These are phyloP conservation scores for Hypolimnas misippus DNA, from an alignment of 2,888 invertebrate genomes.

Conservation along the genomic window DNA sequence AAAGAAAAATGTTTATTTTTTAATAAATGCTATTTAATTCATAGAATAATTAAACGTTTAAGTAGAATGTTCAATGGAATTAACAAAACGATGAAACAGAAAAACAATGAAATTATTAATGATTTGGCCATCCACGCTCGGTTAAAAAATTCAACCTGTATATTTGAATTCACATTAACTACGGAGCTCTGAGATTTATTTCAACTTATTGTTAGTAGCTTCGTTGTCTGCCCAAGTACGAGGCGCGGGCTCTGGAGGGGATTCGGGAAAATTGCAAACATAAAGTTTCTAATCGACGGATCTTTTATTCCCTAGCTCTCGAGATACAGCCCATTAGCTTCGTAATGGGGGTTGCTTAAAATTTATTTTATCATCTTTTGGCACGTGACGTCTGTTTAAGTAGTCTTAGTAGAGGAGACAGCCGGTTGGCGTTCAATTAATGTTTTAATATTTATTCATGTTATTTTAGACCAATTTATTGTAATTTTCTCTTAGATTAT, in stretches of 20 bases:
- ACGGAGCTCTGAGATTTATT: background rate
- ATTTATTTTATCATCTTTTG: constrained; percentile 82
- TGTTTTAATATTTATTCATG: constrained; percentile 19
- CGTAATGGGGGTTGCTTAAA: constrained; percentile 79
- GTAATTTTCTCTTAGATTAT: background rate
- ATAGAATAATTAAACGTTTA: no score
- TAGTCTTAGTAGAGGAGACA: constrained; percentile 34
- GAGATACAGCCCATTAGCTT: constrained; percentile 83
- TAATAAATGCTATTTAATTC: no score
- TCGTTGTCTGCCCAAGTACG: constrained; percentile 35
- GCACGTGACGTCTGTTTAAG: constrained; percentile 79
- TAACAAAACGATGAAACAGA: no score
- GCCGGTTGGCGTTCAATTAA: constrained; percentile 32
- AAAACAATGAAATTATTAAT: no score
- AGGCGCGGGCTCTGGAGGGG: constrained; percentile 57
- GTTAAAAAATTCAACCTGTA: no score
- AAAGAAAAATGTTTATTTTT: no score
- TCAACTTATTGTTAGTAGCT: background rate
- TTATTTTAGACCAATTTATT: constrained; percentile 6
- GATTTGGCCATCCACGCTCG: no score
- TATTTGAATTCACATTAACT: no score
- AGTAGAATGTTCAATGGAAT: no score
- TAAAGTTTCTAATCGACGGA: constrained; percentile 84
- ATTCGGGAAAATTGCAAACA: constrained; percentile 79
- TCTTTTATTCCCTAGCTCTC: constrained; percentile 81